A percentile compares a stretch with the other conserved stretches of the same genome.
Evolutionary conservation across 2,797 vertebrate genomes (phyloP).

Genomic region (Pantherophis alleghaniensis): DNA sequence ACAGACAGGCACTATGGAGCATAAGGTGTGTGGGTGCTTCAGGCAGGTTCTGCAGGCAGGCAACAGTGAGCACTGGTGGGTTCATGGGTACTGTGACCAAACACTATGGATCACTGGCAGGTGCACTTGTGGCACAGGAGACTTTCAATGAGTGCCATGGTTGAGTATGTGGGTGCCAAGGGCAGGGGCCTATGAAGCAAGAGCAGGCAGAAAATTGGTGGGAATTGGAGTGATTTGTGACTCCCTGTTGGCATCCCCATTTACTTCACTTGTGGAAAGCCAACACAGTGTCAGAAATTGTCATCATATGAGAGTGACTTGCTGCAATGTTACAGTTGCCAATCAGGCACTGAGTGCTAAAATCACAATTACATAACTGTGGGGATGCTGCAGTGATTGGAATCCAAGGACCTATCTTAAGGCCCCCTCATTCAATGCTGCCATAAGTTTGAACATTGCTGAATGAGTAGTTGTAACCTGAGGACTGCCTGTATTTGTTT

Average conservation of each 20-base stretch:
- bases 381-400: not conserved
- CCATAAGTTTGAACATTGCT: not conserved
- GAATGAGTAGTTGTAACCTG: not conserved
- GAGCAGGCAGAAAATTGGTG: not conserved
- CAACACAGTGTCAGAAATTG: not conserved
- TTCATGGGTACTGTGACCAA: not conserved
- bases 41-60: not conserved
- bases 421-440: not conserved
- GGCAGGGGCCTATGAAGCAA: not conserved
- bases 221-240: not conserved
- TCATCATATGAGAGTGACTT: not conserved
- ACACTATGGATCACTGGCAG: not conserved
- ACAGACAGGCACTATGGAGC: not conserved
- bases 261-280: not conserved
- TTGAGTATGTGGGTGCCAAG: not conserved
- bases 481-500: not conserved
- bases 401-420: not conserved
- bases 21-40: not conserved
- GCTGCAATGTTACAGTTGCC: not conserved
- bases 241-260: not conserved
- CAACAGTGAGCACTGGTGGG: not conserved
- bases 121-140: not conserved
- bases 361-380: not conserved
- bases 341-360: not conserved
- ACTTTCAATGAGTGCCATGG: not conserved